These are phyloP conservation scores for Caerostris extrusa DNA, from an alignment of 1,140 invertebrate genomes.

Conservation along the genomic window DNA sequence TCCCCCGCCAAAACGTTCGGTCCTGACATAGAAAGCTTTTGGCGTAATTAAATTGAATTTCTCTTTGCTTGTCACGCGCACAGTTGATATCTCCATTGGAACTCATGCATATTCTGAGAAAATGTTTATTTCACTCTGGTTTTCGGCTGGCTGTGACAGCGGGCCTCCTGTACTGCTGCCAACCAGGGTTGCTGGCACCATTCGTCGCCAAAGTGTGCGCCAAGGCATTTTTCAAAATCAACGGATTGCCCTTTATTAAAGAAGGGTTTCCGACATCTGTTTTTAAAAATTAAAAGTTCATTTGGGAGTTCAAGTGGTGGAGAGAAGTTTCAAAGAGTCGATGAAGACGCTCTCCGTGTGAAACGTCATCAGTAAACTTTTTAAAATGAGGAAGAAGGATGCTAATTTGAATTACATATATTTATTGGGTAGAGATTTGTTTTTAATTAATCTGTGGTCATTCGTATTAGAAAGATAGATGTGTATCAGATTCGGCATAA, in stretches of 20 bases:
- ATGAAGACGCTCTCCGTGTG: background rate
- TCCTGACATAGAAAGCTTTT: slow-evolving; percentile 70
- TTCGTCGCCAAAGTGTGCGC: slow-evolving; percentile 47
- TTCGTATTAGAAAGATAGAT: too few species aligned
- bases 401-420: too few species aligned
- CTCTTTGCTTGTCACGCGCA: slow-evolving; percentile 72
- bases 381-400: too few species aligned
- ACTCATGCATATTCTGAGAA: slow-evolving; percentile 71
- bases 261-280: background rate
- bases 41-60: slow-evolving; percentile 75
- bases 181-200: slow-evolving; percentile 19
- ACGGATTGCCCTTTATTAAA: background rate
- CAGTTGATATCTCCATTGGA: slow-evolving; percentile 75
- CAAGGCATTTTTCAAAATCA: slow-evolving; percentile 39
- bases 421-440: too few species aligned
- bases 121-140: slow-evolving; percentile 74
- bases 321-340: background rate
- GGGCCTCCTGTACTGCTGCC: background rate
- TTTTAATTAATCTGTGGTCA: too few species aligned
- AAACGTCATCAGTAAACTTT: background rate
- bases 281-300: slow-evolving; percentile 19
- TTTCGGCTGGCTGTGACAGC: slow-evolving; percentile 68
- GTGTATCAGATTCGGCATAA: too few species aligned
- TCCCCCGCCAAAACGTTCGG: background rate
- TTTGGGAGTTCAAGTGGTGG: background rate